Evolutionary conservation across 2,113 vertebrate genomes (phyloP), one percentile per base, ranked within the genome.

Genomic region (Neogale vison): DNA sequence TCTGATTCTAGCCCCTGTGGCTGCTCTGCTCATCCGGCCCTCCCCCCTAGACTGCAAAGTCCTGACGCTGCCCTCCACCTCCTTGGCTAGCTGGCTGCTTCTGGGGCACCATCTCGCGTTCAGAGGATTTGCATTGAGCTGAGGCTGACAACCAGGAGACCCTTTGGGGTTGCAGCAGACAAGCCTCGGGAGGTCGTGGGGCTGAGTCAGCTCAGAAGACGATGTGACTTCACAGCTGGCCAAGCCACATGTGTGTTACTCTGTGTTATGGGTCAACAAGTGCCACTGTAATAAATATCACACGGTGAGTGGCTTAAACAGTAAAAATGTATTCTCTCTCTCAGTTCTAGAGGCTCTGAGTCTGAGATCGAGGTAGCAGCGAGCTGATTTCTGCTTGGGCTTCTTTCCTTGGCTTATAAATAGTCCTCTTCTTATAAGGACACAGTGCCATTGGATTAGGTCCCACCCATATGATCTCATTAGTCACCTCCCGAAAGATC

Each of bases 21-120:
- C 2, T 39, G 5, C 11, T n/a, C 34, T 21, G 13, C 9, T 0
- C 1, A 21, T 52, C 61, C 29, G 72, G 77, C 45, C 52, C 11
- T 80, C 55, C 57, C 26, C 39, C 69, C 18, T 52, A 26, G 18
- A 3, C 9, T 26, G 45, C 6, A 52, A 26, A 50, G 31, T n/a
- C 18, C 67, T 9, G 34, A 65, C 1, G 0, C 17, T 0, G 1
- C 61, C 65, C 39, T 26, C 21, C 1, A 1, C 23, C 65, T 50
- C 42, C 36, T 4, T 63, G 42, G 10, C 81, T 29, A 17, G 21
- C n/a, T 34, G 5, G 29, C 59, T 45, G 21, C 57, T 59, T 80
- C n/a, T 21, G 34, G 20, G 36, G 24, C 61, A 5, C 69, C 14
- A 6, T 20, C 50, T 42, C 4, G 0, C 81, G 42, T 21, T 72